These are phyloP conservation scores for Cephus spinipes DNA, from an alignment of 2,888 invertebrate genomes.

Conservation along the genomic window DNA sequence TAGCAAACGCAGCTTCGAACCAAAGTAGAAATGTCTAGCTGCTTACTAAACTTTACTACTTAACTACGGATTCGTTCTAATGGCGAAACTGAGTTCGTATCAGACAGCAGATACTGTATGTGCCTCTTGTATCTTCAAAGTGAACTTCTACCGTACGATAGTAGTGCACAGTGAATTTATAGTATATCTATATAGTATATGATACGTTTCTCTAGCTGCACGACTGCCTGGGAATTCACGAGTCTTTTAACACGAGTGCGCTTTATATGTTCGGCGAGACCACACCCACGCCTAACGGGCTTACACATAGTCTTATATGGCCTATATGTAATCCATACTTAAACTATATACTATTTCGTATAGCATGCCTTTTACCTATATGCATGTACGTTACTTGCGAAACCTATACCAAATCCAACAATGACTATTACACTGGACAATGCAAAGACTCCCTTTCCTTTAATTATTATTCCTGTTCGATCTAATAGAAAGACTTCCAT, in stretches of 20 bases:
- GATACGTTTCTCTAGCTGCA: neutral
- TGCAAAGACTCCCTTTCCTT: neutral
- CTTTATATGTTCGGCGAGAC: neutral
- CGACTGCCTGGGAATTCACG: neutral
- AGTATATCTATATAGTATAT: neutral
- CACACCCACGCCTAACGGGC: neutral
- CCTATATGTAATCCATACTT: neutral
- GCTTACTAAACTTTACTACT: neutral
- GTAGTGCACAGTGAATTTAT: neutral
- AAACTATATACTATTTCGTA: neutral
- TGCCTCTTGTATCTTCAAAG: neutral
- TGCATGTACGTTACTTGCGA: neutral
- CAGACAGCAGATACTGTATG: neutral
- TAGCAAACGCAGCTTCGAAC: too few species aligned
- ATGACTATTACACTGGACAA: neutral
- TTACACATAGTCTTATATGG: neutral
- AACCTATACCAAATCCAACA: neutral
- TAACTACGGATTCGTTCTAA: neutral
- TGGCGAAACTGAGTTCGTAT: neutral
- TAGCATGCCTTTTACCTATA: neutral
- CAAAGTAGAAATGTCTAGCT: neutral
- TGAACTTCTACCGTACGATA: neutral
- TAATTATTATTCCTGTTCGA: neutral
- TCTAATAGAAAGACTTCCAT: neutral
- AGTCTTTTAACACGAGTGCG: neutral